These are phyloP conservation scores for Cerceris ruficornis DNA, from an alignment of 2,888 invertebrate genomes.

Conservation along the genomic window DNA sequence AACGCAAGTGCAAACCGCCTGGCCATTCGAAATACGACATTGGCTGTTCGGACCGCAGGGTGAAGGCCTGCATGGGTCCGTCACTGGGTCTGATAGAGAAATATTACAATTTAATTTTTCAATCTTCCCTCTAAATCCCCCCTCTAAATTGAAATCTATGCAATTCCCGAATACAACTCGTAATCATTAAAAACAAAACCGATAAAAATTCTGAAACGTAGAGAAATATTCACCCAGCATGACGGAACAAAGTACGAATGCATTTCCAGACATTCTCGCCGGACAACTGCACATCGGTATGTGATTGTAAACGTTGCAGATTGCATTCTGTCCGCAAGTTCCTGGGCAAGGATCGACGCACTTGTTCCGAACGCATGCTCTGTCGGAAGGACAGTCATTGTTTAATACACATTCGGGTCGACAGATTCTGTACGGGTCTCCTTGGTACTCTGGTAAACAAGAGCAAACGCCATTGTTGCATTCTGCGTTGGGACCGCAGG, in stretches of 20 bases:
- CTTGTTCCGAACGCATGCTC: constrained; percentile 81
- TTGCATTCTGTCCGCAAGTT: constrained; percentile 83
- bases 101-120: neutral
- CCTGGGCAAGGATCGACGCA: constrained; percentile 82
- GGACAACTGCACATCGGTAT: constrained; percentile 84
- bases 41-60: constrained; percentile 91
- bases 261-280: constrained; percentile 88
- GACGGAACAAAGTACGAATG: constrained; percentile 84
- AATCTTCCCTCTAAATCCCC: no score
- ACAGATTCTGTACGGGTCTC: constrained; percentile 83
- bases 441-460: constrained; percentile 85
- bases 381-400: constrained; percentile 79
- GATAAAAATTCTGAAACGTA: constrained; percentile 33
- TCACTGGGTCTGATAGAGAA: constrained; percentile 67
- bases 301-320: constrained; percentile 84
- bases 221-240: constrained; percentile 83
- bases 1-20: constrained; percentile 88
- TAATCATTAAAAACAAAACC: neutral
- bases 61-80: constrained; percentile 88
- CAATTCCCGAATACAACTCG: neutral
- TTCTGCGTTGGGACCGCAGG: constrained; percentile 82
- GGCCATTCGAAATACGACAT: constrained; percentile 84
- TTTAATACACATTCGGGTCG: constrained; percentile 81
- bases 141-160: no score
- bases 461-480: constrained; percentile 86